Evolutionary conservation across 2,113 vertebrate genomes (phyloP).

Genomic region (Sciurus niger): DNA sequence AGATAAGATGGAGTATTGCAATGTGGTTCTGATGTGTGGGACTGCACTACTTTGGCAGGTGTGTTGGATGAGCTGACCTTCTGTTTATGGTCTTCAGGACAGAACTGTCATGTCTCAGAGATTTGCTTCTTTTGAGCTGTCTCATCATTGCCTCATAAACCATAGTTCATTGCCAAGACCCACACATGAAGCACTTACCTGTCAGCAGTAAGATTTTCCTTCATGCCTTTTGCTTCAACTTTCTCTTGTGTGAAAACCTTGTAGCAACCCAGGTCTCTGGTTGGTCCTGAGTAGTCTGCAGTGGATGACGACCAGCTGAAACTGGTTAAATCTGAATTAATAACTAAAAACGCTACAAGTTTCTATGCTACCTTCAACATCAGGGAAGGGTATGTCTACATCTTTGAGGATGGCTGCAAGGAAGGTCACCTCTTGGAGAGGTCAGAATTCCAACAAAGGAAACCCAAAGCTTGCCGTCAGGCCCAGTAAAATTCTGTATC

Average conservation of each 20-base stretch:
- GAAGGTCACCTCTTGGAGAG: neutral
- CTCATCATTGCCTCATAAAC: constrained; percentile 78
- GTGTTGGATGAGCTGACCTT: constrained; percentile 65
- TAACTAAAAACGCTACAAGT: neutral
- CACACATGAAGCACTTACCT: constrained; percentile 37
- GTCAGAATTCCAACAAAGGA: neutral
- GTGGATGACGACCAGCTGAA: neutral
- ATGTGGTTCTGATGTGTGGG: neutral
- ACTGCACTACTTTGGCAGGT: constrained; percentile 31
- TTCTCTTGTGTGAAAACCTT: constrained; percentile 69
- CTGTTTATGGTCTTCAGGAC: constrained; percentile 39
- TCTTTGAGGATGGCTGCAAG: neutral
- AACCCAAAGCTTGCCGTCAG: neutral
- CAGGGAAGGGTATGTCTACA: neutral
- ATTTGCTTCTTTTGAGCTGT: constrained; percentile 67
- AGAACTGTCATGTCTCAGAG: constrained; percentile 63
- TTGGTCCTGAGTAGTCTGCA: neutral
- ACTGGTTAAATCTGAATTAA: neutral
- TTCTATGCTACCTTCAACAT: neutral
- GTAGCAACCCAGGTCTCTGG: constrained; percentile 55
- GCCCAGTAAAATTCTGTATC: neutral
- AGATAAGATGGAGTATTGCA: constrained; percentile 32
- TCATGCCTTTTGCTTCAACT: neutral
- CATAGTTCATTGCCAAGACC: constrained; percentile 47
- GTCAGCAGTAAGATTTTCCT: constrained; percentile 67